Evolutionary conservation across 2,113 vertebrate species (phyloP).

Genomic region (Carollia perspicillata): DNA sequence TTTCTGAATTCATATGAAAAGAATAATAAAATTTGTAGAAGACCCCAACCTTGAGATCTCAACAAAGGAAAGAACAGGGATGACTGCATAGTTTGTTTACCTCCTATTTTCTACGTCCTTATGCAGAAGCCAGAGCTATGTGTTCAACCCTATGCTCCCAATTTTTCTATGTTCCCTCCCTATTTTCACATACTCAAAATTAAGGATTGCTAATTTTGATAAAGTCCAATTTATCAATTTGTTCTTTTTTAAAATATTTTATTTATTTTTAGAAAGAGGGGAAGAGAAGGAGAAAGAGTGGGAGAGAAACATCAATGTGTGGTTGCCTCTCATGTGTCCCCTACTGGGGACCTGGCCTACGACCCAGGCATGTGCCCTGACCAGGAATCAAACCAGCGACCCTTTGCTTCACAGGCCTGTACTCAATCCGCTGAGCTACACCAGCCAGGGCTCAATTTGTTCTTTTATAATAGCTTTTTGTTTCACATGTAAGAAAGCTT

Average conservation of each 20-base stretch:
- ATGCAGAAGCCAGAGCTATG: background rate
- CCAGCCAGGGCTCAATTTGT: no score
- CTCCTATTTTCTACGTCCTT: background rate
- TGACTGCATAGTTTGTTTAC: background rate
- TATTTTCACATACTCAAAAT: slow-evolving; percentile 8
- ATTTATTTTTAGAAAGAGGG: no score
- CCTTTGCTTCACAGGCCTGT: no score
- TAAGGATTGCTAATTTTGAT: background rate
- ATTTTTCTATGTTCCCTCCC: background rate
- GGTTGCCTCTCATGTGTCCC: no score
- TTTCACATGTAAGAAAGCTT: background rate
- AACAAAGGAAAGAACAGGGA: background rate
- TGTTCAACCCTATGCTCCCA: background rate
- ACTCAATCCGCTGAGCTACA: no score
- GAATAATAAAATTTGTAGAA: background rate
- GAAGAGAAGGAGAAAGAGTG: no score
- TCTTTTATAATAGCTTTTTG: background rate
- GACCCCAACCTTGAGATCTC: background rate
- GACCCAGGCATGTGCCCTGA: no score
- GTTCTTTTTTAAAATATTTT: background rate
- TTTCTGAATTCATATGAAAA: background rate
- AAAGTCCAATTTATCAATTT: background rate
- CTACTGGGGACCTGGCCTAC: no score
- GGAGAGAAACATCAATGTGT: no score
- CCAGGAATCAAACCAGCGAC: no score